These are phyloP conservation scores for Metacarcinus magister DNA, from an alignment of 2,888 invertebrate genomes.

Conservation along the genomic window DNA sequence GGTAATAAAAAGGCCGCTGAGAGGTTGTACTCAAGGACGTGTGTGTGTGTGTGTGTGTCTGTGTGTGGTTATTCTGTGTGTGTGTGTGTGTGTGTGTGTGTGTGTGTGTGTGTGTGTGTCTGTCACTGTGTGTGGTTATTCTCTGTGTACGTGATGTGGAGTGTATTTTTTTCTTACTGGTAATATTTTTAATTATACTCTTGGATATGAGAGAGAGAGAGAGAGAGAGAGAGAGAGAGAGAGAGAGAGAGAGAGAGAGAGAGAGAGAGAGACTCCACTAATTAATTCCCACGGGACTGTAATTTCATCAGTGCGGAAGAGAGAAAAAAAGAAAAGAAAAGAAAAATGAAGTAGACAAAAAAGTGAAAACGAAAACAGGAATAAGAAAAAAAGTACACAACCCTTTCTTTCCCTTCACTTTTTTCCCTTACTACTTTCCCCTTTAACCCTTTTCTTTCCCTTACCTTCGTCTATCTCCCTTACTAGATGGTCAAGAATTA, in stretches of 20 bases:
- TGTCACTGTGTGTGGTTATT: neutral
- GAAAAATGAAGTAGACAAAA: neutral
- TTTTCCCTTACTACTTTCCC: neutral
- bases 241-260: constrained; percentile 42
- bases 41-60: constrained; percentile 63
- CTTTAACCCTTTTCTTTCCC: neutral
- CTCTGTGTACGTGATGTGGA: neutral
- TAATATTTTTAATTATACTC: neutral
- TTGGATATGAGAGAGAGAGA: neutral
- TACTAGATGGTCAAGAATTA: neutral
- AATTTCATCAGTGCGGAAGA: neutral
- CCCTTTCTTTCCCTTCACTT: neutral
- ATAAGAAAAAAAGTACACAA: neutral
- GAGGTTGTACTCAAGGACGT: neutral
- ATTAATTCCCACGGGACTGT: neutral
- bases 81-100: constrained; percentile 62
- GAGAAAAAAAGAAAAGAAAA: neutral
- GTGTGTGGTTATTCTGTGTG: constrained; percentile 48
- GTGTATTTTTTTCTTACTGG: neutral
- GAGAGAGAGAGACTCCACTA: neutral
- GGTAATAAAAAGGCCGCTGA: too few relatives aligned
- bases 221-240: constrained; percentile 38
- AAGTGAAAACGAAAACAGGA: neutral
- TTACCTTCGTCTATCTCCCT: neutral
- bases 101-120: constrained; percentile 46